Percentiles rank a stretch among this genome's conserved stretches.
Evolutionary conservation across 2,113 vertebrate genomes (phyloP).

Genomic region (Oophaga pumilio): DNA sequence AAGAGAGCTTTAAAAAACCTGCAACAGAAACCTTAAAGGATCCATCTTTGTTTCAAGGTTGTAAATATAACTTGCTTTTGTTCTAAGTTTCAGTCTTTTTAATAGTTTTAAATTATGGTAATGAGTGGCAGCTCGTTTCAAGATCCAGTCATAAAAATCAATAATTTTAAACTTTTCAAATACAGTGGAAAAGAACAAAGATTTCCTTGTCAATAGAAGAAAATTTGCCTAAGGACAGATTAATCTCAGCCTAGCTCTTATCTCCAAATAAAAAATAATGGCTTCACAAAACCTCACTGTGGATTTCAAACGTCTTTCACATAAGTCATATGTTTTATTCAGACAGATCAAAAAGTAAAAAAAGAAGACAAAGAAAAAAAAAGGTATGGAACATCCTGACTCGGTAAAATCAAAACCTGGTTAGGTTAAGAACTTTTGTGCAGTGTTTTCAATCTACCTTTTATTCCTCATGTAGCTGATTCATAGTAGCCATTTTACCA

Average conservation of each 20-base stretch:
- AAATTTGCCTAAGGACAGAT: conserved; percentile 45
- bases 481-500: background rate
- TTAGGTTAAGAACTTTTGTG: background rate
- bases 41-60: background rate
- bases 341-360: conserved; percentile 18
- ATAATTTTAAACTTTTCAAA: conserved; percentile 23
- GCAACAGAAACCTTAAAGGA: background rate
- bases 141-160: conserved; percentile 26
- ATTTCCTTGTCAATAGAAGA: conserved; percentile 47
- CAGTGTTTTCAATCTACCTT: background rate
- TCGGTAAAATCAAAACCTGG: background rate
- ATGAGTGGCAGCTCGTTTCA: conserved; percentile 3
- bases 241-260: conserved; percentile 28
- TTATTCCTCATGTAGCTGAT: background rate
- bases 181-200: conserved; percentile 19
- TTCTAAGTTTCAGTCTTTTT: background rate
- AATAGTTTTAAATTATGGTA: background rate
- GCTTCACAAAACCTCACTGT: conserved; percentile 12
- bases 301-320: conserved; percentile 38
- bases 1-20: background rate
- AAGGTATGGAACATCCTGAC: background rate
- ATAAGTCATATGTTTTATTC: conserved; percentile 35
- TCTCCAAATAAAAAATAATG: conserved; percentile 47
- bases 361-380: background rate
- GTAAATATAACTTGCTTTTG: background rate